Base-by-base conservation (phyloP, 2,113 vertebrate species). In the Podarcis muralis region DNA sequence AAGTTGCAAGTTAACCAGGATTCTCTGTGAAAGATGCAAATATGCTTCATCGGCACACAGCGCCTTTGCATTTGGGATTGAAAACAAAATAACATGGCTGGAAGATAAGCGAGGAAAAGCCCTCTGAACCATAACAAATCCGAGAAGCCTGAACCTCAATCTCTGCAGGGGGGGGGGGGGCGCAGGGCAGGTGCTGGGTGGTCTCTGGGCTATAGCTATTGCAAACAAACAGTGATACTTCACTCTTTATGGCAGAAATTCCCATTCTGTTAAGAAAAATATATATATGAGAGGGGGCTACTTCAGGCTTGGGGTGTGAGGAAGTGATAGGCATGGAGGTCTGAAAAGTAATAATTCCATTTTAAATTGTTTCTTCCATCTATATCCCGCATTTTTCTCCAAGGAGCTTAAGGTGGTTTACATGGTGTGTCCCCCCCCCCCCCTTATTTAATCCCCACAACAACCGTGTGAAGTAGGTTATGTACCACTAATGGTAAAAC, bases 41-140 rank as follows among this genome's bases (percentile, higher is more conserved):
- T 92, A 93, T 66, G 71, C 81, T 43, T 62, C n/a, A 0, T 72
- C 72, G 90, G 93, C 82, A 92, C 75, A 62, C 0, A 0, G 40
- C 78, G 84, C 86, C 88, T 86, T 91, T 92, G 43, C 65, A 71
- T 88, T 84, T 40, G 89, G 91, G 85, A 78, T 59, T n/a, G 86
- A 78, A 87, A 89, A 89, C 83, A 90, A 90, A 95, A 90, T 72
- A 93, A 90, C 69, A n/a, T 87, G 87, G 76, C 93, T 93, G 80
- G 69, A 86, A 92, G 88, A 83, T 7, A 65, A 89, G 71, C 65
- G 85, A 87, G 78, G 32, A 83, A 20, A 87, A 79, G 40, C 43
- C 88, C 5, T 83, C 6, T 48, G 32, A 87, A 78, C 43, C 35
- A 79, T 65, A 32, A 25, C 69, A 82, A 93, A 53, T 1, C 7